Percentiles rank a stretch among this genome's conserved stretches.
These are phyloP conservation scores for Tyrophagus putrescentiae DNA, from an alignment of 1,140 invertebrate genomes.

Conservation along the genomic window DNA sequence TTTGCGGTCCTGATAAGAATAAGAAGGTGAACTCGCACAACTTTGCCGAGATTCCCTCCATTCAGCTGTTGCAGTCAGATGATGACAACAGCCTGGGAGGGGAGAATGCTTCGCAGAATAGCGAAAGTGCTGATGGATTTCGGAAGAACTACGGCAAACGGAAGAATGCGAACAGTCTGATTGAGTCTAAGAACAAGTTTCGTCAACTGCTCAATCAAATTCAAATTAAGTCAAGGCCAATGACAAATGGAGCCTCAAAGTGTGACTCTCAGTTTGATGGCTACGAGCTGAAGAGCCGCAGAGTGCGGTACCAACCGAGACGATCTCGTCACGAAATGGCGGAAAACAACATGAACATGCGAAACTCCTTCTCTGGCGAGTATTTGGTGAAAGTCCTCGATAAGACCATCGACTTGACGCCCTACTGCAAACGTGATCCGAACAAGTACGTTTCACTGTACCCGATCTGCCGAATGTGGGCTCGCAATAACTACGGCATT, in stretches of 20 bases:
- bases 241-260: neutral
- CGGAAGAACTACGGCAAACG: neutral
- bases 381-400: conserved; percentile 11
- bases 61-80: conserved; percentile 9
- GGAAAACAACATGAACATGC: neutral
- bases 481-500: conserved; percentile 5
- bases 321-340: neutral
- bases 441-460: conserved; percentile 5
- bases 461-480: conserved; percentile 11
- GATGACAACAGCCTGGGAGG: neutral
- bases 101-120: conserved; percentile 3
- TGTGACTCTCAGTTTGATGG: conserved; percentile 9
- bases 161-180: conserved; percentile 10
- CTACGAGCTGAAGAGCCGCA: conserved; percentile 9
- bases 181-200: conserved; percentile 12
- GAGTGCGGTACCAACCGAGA: neutral
- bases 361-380: neutral
- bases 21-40: conserved; percentile 15
- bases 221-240: neutral
- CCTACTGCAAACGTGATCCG: conserved; percentile 4
- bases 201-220: conserved; percentile 13
- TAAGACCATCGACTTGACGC: neutral
- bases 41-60: conserved; percentile 10
- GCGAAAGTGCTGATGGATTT: neutral
- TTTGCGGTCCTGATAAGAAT: neutral